Base-by-base conservation (phyloP, 2,113 vertebrate species). In the Tetrao urogallus region DNA sequence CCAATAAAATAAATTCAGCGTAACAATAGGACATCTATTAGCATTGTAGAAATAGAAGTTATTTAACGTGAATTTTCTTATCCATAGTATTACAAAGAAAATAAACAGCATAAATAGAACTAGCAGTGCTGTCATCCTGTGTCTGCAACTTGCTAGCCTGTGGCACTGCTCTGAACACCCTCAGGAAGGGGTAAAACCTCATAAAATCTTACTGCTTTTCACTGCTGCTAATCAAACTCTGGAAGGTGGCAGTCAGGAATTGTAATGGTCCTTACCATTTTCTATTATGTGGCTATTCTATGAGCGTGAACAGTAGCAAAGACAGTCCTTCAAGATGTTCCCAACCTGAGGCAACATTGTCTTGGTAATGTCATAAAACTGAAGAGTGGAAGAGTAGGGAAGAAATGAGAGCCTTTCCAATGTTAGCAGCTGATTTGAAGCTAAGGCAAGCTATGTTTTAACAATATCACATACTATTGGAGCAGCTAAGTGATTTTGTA, bases 41-140 rank as follows among this genome's bases (percentile, higher is more conserved):
- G 30, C 34, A n/a, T 43, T 81, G 27, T 25, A 88, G 76, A 77
- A 93, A 74, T 15, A 88, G 36, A 52, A 47, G 10, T 72, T 78
- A 25, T 95, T 96, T 93, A 85, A 82, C 81, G 76, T 73, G 5
- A 87, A 67, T 21, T 87, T 91, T 91, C 56, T 52, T 75, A 36
- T 65, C 61, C 47, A 91, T 75, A 47, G 58, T 80, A 57, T 78
- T 78, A 56, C 6, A 54, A 86, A 56, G 81, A 89, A 77, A 66
- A 80, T 67, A 57, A 10, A 38, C 28, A 58, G n/a, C 73, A 22
- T 50, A 73, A 89, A 85, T 66, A 74, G 28, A 70, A 77, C 71
- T 57, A 67, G 72, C 38, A 88, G 27, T 52, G 30, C 42, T 72
- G n/a, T 86, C 61, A 65, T 80, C 10, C 30, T 36, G 3, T 72